Conservation (phyloP, 2,797 vertebrate genomes). For the Pampus argenteus region DNA sequence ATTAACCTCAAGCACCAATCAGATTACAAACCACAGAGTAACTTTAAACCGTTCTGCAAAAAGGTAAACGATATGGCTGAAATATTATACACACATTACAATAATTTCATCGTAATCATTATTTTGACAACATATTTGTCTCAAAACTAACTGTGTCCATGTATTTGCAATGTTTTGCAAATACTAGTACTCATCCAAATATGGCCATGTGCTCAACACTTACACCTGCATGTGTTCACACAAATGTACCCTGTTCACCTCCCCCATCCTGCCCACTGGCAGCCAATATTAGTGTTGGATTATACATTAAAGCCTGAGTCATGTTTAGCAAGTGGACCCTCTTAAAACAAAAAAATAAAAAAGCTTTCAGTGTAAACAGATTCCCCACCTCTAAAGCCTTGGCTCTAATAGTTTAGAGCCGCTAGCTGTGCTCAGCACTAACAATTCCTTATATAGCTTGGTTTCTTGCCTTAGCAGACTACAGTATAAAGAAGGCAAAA, state of each 20-base stretch:
- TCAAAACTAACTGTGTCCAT: too few species aligned
- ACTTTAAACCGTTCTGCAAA: too few species aligned
- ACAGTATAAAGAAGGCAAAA: conserved; percentile 44
- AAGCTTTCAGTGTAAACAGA: conserved; percentile 65
- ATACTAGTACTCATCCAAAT: conserved; percentile 20
- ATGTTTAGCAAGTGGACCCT: conserved; percentile 65
- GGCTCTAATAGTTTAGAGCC: conserved; percentile 51
- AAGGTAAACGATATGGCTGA: neutral
- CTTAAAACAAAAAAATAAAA: conserved; percentile 71
- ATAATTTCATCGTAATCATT: too few species aligned
- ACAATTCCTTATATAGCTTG: conserved; percentile 79
- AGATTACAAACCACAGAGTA: too few species aligned
- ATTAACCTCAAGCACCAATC: too few species aligned
- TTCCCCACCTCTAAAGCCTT: conserved; percentile 39
- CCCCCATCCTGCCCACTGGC: conserved; percentile 35
- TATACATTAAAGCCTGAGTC: conserved; percentile 50
- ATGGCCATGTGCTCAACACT: conserved; percentile 18
- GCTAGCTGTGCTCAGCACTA: conserved; percentile 48
- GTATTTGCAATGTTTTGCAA: neutral
- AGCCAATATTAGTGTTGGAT: conserved; percentile 74
- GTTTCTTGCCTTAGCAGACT: conserved; percentile 48
- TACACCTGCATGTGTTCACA: conserved; percentile 46
- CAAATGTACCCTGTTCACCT: conserved; percentile 20
- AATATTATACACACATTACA: neutral
- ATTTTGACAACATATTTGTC: neutral